These are phyloP conservation scores for Rhopalosiphum maidis DNA, from an alignment of 1,140 invertebrate genomes.

Conservation along the genomic window DNA sequence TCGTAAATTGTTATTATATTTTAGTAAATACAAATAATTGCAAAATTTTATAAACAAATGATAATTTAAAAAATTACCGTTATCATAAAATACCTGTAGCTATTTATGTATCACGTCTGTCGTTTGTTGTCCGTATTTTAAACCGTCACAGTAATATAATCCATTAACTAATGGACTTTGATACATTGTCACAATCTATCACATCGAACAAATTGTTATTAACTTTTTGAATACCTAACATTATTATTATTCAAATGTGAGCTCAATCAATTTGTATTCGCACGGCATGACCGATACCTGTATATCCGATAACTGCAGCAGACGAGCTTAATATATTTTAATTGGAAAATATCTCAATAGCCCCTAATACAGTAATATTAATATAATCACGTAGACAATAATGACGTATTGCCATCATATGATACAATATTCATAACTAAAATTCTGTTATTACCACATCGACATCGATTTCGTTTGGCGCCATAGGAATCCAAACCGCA, in stretches of 20 bases:
- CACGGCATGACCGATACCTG: neutral
- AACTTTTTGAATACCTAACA: neutral
- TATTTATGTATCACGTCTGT: neutral
- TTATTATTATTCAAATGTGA: constrained; percentile 3
- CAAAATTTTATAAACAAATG: neutral
- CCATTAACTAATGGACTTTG: neutral
- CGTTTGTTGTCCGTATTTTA: neutral
- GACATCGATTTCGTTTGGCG: neutral
- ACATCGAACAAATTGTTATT: neutral
- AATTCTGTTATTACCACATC: neutral
- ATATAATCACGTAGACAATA: neutral
- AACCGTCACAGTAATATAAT: neutral
- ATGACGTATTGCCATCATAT: neutral
- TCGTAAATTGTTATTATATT: neutral
- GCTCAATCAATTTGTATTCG: neutral
- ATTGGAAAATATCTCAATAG: neutral
- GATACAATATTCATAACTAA: neutral
- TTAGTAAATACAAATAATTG: neutral
- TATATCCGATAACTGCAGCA: neutral
- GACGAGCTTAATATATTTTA: neutral
- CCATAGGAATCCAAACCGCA: neutral
- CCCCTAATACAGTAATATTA: neutral
- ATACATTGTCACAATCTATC: neutral
- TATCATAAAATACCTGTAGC: too few relatives aligned
- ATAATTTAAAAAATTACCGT: too few relatives aligned